These are phyloP conservation scores for Schizaphis graminum DNA, from an alignment of 2,888 invertebrate species.

Conservation along the genomic window DNA sequence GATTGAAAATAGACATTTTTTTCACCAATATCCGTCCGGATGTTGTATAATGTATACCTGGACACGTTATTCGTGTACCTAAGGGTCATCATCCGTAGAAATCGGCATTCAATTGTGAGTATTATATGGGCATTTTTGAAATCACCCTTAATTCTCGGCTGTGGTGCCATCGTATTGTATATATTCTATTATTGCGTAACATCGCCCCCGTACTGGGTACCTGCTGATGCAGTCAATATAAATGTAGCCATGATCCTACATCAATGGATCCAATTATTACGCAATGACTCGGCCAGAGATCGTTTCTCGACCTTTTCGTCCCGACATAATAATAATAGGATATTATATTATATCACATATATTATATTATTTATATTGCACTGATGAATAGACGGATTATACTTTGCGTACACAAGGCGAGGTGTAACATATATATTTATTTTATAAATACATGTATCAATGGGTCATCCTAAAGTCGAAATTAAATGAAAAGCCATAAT, in stretches of 20 bases:
- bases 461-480: background rate
- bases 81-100: conserved; percentile 19
- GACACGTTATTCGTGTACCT: background rate
- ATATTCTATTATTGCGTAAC: background rate
- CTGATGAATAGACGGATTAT: background rate
- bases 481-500: background rate
- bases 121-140: background rate
- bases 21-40: conserved; percentile 22
- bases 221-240: background rate
- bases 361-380: background rate
- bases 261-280: conserved; percentile 16
- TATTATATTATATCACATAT: background rate
- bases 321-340: background rate
- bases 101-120: background rate
- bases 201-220: background rate
- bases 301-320: background rate
- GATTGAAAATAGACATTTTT: conserved; percentile 2
- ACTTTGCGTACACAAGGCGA: background rate
- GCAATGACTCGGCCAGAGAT: background rate
- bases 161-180: background rate
- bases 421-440: background rate
- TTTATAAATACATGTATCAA: background rate
- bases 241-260: background rate
- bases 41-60: conserved; percentile 1
- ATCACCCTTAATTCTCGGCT: background rate